These are phyloP conservation scores for Pandemis heparana DNA, from an alignment of 2,888 invertebrate genomes.

Conservation along the genomic window DNA sequence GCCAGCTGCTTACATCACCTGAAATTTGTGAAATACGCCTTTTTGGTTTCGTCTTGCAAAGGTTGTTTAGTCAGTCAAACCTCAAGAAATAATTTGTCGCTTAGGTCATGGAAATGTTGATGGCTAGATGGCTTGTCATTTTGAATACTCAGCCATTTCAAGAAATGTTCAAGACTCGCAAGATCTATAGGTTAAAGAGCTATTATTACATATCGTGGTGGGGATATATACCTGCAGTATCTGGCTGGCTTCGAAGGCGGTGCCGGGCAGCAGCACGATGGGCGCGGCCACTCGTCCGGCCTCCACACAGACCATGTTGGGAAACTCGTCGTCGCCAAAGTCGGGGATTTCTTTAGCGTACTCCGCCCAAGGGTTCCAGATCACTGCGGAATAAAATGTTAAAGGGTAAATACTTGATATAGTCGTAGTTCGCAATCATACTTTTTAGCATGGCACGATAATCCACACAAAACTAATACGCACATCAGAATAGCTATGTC, in stretches of 20 bases:
- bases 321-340: constrained; percentile 98
- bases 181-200: no score
- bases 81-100: no score
- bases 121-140: no score
- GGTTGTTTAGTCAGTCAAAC: no score
- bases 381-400: constrained; percentile 82
- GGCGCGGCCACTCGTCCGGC: constrained; percentile 96
- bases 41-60: no score
- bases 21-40: constrained; percentile 47
- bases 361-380: constrained; percentile 99
- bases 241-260: constrained; percentile 96
- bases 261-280: constrained; percentile 94
- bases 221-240: constrained; percentile 89
- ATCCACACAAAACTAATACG: no score
- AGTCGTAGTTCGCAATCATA: no score
- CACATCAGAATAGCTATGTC: not conserved
- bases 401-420: not conserved
- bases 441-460: no score
- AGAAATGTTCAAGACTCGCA: no score
- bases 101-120: no score
- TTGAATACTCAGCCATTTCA: no score
- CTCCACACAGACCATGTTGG: constrained; percentile 98
- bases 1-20: constrained; percentile 75
- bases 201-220: no score
- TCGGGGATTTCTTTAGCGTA: constrained; percentile 96